A percentile compares a stretch with the other conserved stretches of the same genome.
Conservation (phyloP, 2,888 invertebrate species). For the Gari tellinella region DNA sequence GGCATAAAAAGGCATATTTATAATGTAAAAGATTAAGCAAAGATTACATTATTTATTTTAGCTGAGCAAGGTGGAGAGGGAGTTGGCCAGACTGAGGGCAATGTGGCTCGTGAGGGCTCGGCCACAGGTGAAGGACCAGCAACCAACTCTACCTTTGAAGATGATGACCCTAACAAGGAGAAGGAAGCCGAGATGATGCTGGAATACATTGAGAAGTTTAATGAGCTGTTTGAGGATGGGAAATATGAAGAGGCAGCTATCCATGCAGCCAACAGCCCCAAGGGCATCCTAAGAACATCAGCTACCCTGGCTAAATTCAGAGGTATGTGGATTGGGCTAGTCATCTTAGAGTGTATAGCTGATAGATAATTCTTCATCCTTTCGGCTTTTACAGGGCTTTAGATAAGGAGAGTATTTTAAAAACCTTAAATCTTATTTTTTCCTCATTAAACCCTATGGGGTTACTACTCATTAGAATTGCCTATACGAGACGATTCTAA, state of each 20-base stretch:
- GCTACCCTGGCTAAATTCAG: slow-evolving; percentile 83
- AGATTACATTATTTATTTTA: too few species aligned
- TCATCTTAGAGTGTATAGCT: too few species aligned
- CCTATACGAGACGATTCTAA: too few species aligned
- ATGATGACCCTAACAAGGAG: slow-evolving; percentile 83
- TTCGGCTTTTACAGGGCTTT: too few species aligned
- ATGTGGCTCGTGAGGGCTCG: slow-evolving; percentile 57
- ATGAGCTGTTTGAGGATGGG: slow-evolving; percentile 83
- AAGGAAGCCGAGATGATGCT: slow-evolving; percentile 84
- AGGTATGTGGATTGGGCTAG: slow-evolving; percentile 65
- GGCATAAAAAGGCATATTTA: too few species aligned
- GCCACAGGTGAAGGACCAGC: slow-evolving; percentile 48
- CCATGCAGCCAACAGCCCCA: slow-evolving; percentile 84
- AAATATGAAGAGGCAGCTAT: slow-evolving; percentile 82
- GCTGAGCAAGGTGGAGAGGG: too few species aligned
- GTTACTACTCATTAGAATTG: too few species aligned
- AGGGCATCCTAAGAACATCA: slow-evolving; percentile 82
- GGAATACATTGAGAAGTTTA: slow-evolving; percentile 84
- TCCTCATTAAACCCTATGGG: too few species aligned
- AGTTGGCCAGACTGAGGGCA: slow-evolving; percentile 45
- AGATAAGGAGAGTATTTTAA: too few species aligned
- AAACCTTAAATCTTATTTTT: too few species aligned
- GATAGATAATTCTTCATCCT: too few species aligned
- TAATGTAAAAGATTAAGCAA: too few species aligned
- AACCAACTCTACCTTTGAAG: slow-evolving; percentile 74